Evolutionary conservation across 2,888 invertebrate species (phyloP).

Genomic region (Horisme vitalbata): DNA sequence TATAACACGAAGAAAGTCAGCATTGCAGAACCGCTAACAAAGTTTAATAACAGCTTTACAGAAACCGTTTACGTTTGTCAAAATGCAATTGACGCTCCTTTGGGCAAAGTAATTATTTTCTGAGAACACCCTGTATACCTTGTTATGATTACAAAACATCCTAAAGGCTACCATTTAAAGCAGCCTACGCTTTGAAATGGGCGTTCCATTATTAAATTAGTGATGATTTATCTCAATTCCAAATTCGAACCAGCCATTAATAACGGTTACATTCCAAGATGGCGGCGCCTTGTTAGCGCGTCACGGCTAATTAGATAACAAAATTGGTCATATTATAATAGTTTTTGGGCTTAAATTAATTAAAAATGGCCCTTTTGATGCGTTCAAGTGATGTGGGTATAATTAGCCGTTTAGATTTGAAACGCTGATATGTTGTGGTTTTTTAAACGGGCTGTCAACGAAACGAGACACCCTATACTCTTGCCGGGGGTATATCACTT

Average conservation of each 20-base stretch:
- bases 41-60: no score
- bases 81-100: no score
- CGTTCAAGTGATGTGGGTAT: slow-evolving; percentile 80
- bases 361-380: slow-evolving; percentile 76
- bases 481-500: no score
- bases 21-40: no score
- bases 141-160: slow-evolving; percentile 21
- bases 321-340: slow-evolving; percentile 80
- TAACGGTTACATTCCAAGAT: slow-evolving; percentile 63
- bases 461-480: slow-evolving; percentile 46
- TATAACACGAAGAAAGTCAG: no score
- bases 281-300: slow-evolving; percentile 74
- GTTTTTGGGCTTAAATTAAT: slow-evolving; percentile 79
- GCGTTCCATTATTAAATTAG: slow-evolving; percentile 41
- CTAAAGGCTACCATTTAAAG: slow-evolving; percentile 28
- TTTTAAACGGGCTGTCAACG: slow-evolving; percentile 72
- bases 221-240: slow-evolving; percentile 64
- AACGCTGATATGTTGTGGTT: slow-evolving; percentile 69
- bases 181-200: slow-evolving; percentile 31
- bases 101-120: background rate
- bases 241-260: slow-evolving; percentile 56
- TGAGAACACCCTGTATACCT: slow-evolving; percentile 4
- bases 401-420: slow-evolving; percentile 79
- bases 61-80: background rate
- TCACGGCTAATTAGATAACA: slow-evolving; percentile 78